Evolutionary conservation across 1,140 invertebrate genomes (phyloP), one percentile per base, ranked within the genome.

Genomic region (Caenorhabditis brenneri): DNA sequence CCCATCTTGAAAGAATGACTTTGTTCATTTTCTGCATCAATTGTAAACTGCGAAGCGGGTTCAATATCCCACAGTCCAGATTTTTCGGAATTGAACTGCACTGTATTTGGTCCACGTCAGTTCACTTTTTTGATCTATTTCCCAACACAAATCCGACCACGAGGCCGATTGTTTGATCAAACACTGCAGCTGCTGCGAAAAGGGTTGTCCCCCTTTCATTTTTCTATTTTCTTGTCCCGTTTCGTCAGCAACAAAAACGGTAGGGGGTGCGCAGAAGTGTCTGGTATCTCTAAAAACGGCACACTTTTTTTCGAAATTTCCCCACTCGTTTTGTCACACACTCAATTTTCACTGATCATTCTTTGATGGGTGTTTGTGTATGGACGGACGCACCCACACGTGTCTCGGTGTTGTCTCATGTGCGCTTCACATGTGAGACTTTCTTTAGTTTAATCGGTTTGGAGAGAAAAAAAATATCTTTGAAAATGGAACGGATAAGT

Each of bases 391-490:
- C 65, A 39, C 65, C 65, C 65, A n/a, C 65, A 74, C 65, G 22
- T 24, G 65, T 39, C 12, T 74, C 36, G 9, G 16, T 74, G 9
- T 42, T 42, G 7, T 42, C 33, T 74, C 65, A 74, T 74, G 65
- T 74, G 65, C 36, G 33, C n/a, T 74, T 74, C 65, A 74, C 65
- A 74, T 74, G 65, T 2, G n/a, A n/a, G n/a, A n/a, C n/a, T n/a
- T 15, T 24, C 19, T 42, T 31, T 24, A 1, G 10, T 42, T 31
- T 16, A 0, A 15, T 42, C n/a, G 15, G 12, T 31, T 16, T 65
- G 4, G 31, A 33, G 65, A 46, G 16, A 29, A 29, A 42, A n/a
- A 42, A 42, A 74, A 74, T 74, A 74, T 39, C 36, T 42, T 74
- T 42, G 36, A 74, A 42, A 74, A 46, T 24, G n/a, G 65, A 46